Base-by-base conservation (phyloP, 2,888 invertebrate genomes). In the Podabrus alpinus region DNA sequence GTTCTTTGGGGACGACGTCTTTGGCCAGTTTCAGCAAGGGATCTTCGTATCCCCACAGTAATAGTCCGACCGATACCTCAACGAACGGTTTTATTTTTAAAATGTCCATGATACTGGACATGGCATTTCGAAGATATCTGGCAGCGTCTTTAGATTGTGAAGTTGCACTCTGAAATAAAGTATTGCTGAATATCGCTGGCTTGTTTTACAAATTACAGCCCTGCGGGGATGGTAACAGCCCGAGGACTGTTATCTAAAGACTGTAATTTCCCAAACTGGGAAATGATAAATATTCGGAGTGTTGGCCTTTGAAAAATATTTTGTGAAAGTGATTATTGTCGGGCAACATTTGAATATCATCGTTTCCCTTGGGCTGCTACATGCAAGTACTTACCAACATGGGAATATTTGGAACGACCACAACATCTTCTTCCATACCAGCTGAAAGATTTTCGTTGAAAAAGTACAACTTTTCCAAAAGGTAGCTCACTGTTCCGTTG, bases 81-180 rank as follows among this genome's bases (percentile, higher is more conserved):
- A 96, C 95, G 87, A 97, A 96, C 0, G 96, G 96, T 82, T 95
- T 95, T 82, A 96, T 95, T 88, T 96, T 96, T 78, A 97, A 88
- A 80, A 96, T 96, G 85, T 96, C 96, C 94, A 97, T 94, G 83
- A 97, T 95, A 80, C 95, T 95, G 0, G 96, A 95, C 94, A 96
- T 95, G 19, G 96, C 96, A 17, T 96, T 89, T 9, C 96, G 91
- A 59, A 96, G 90, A 86, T 96, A 95, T 69, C 93, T 89, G 0
- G 96, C 95, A 0, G 96, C 95, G 87, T 95, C 94, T 84, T 95
- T 95, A 66, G 96, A 95, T 84, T 96, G 96, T 0, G 94, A 94
- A 0, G 95, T 94, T 1, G 95, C 95, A 82, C 94, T 94, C 92
- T 93, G 87, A 1, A 86, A 87, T 81, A 71, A 76, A 2, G 25